Conservation (phyloP, 2,888 invertebrate genomes). For the Heliconius cydno region DNA sequence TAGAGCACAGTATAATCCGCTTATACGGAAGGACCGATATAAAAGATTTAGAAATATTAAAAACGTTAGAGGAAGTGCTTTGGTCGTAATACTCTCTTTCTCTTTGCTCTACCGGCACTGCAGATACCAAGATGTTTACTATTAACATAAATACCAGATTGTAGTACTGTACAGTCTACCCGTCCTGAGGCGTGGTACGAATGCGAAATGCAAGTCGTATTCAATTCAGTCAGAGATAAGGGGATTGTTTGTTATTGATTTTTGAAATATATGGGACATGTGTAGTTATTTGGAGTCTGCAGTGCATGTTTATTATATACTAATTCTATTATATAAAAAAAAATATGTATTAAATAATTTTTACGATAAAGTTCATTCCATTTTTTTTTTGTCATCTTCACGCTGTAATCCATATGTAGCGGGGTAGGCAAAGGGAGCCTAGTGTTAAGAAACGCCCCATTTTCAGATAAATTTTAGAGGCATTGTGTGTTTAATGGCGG, state of each 20-base stretch:
- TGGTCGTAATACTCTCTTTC: conserved; percentile 47
- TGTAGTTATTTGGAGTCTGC: not conserved
- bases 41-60: conserved; percentile 46
- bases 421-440: no score
- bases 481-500: no score
- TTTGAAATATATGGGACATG: not conserved
- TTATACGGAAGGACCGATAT: conserved; percentile 44
- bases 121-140: conserved; percentile 55
- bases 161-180: conserved; percentile 54
- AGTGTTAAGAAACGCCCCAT: no score
- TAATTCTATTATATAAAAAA: not conserved
- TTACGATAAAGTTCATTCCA: conserved; percentile 15
- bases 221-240: conserved; percentile 20
- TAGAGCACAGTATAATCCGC: conserved; percentile 42
- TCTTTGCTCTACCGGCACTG: conserved; percentile 51
- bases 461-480: no score
- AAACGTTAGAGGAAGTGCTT: conserved; percentile 40
- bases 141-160: conserved; percentile 60
- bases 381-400: not conserved
- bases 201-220: conserved; percentile 47
- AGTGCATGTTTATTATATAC: not conserved
- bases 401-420: no score
- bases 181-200: conserved; percentile 50
- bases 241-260: conserved; percentile 23
- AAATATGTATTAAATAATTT: not conserved